These are phyloP conservation scores for Enteromius unitaeniatus DNA, from an alignment of 2,797 vertebrate genomes.

Conservation along the genomic window DNA sequence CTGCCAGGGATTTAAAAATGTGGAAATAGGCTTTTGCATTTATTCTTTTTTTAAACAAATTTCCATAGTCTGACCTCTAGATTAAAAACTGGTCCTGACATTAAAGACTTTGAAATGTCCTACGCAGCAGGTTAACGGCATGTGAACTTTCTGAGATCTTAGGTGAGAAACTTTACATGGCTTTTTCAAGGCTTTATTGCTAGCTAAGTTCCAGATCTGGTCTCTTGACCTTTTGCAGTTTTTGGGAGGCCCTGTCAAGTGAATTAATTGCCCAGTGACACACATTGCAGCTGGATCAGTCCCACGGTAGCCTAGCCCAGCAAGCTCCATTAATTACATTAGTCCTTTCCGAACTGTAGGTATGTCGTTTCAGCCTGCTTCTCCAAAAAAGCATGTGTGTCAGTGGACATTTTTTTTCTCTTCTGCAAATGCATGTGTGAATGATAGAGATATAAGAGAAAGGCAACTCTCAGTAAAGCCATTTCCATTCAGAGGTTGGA, in stretches of 20 bases:
- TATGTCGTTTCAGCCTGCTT: slow-evolving; percentile 33
- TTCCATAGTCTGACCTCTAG: background rate
- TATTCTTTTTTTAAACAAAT: background rate
- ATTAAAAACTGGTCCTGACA: slow-evolving; percentile 26
- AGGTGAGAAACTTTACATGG: slow-evolving; percentile 9
- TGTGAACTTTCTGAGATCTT: slow-evolving; percentile 29
- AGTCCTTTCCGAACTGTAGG: slow-evolving; percentile 48
- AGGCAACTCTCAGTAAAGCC: background rate
- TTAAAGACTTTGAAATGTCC: slow-evolving; percentile 37
- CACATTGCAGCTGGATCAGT: slow-evolving; percentile 49
- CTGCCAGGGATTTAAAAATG: background rate
- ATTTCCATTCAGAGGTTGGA: slow-evolving; percentile 34
- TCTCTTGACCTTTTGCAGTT: slow-evolving; percentile 49
- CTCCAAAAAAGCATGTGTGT: slow-evolving; percentile 21
- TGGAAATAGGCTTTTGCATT: background rate
- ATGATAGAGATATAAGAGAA: slow-evolving; percentile 10
- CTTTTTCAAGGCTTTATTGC: slow-evolving; percentile 37
- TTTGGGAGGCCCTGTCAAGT: slow-evolving; percentile 59
- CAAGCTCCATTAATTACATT: slow-evolving; percentile 62
- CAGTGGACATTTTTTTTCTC: background rate
- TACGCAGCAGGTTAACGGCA: slow-evolving; percentile 28
- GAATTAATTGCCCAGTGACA: slow-evolving; percentile 58
- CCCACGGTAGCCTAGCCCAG: slow-evolving; percentile 49
- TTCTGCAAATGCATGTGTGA: background rate
- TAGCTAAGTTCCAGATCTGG: slow-evolving; percentile 38